Conservation (phyloP, 1,140 invertebrate genomes). For the Drosophila saltans region DNA sequence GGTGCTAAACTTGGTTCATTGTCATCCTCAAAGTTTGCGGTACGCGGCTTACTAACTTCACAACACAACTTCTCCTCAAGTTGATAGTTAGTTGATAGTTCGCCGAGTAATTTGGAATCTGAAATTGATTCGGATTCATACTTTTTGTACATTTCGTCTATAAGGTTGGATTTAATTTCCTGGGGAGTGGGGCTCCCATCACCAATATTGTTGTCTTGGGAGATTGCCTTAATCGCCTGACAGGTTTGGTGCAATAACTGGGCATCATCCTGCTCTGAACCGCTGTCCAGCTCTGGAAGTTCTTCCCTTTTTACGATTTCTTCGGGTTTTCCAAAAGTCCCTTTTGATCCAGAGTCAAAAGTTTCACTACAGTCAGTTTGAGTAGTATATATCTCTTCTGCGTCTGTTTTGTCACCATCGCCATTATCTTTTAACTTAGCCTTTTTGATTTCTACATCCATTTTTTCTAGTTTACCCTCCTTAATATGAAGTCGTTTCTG, state of each 20-base stretch:
- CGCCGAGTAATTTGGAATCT: conserved; percentile 16
- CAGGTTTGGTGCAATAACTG: conserved; percentile 23
- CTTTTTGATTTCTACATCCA: neutral
- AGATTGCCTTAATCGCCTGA: conserved; percentile 15
- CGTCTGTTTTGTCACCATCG: neutral
- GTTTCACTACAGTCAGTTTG: neutral
- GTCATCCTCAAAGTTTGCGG: neutral
- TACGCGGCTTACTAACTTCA: neutral
- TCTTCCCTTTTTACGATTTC: neutral
- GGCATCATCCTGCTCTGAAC: conserved; percentile 26
- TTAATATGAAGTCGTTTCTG: conserved; percentile 26
- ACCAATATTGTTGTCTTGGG: neutral
- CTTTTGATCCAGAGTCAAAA: neutral
- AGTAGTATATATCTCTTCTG: neutral
- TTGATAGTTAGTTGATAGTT: conserved; percentile 20
- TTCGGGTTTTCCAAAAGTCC: neutral
- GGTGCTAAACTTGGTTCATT: neutral
- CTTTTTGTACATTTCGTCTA: conserved; percentile 45
- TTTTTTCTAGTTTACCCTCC: conserved; percentile 17
- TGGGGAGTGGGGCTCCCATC: conserved; percentile 3
- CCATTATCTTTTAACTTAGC: neutral
- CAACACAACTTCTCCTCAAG: conserved; percentile 8
- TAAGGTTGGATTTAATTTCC: conserved; percentile 35
- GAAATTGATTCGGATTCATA: conserved; percentile 13
- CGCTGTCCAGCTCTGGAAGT: conserved; percentile 18